Conservation (phyloP, 1,140 invertebrate genomes). For the Drosophila ohnishii region DNA sequence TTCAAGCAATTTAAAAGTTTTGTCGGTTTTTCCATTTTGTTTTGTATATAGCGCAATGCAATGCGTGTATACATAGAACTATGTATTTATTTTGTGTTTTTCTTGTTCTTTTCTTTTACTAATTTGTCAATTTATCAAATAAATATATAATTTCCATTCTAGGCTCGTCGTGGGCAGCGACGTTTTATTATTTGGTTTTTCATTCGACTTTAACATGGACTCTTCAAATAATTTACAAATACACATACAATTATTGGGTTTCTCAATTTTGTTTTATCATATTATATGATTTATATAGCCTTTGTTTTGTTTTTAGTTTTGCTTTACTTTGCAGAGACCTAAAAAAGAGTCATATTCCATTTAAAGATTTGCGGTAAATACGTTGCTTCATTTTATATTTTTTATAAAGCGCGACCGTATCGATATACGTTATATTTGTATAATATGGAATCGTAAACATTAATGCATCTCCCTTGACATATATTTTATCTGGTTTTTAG, state of each 20-base stretch:
- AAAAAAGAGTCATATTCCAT: slow-evolving; percentile 42
- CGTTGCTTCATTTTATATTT: slow-evolving; percentile 16
- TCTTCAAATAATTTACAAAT: slow-evolving; percentile 71
- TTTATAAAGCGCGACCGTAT: slow-evolving; percentile 63
- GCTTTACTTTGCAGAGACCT: slow-evolving; percentile 25
- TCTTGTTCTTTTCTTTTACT: slow-evolving; percentile 47
- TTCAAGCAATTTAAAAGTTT: slow-evolving; percentile 78
- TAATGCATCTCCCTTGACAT: slow-evolving; percentile 39
- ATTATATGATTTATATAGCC: slow-evolving; percentile 44
- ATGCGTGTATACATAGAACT: slow-evolving; percentile 64
- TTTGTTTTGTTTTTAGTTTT: slow-evolving; percentile 29
- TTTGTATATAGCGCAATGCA: slow-evolving; percentile 70
- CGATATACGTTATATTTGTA: slow-evolving; percentile 45
- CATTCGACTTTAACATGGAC: slow-evolving; percentile 60
- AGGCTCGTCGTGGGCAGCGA: slow-evolving; percentile 26
- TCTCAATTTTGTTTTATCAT: slow-evolving; percentile 30
- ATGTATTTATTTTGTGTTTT: slow-evolving; percentile 45
- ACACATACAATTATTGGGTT: slow-evolving; percentile 42
- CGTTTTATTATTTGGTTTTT: slow-evolving; percentile 12
- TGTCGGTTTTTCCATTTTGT: slow-evolving; percentile 40
- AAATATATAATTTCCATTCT: slow-evolving; percentile 69
- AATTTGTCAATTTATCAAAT: slow-evolving; percentile 72
- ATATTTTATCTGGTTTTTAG: slow-evolving; percentile 22
- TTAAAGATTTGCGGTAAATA: slow-evolving; percentile 57
- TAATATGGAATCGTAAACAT: slow-evolving; percentile 62